Base-by-base conservation (phyloP, 2,888 invertebrate genomes). In the Andrena praecox region DNA sequence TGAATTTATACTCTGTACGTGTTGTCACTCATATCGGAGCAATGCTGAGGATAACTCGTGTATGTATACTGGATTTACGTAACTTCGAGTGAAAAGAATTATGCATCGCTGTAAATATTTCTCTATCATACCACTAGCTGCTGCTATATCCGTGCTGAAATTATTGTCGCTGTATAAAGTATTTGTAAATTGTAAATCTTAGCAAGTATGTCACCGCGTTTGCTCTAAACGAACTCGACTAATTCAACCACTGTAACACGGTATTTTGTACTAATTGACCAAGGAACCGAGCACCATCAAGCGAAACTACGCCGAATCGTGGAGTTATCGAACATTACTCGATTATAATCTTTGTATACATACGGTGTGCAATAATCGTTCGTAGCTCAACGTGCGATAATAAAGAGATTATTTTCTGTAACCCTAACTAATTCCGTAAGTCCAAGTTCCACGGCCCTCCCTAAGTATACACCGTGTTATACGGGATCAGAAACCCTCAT, bases 21-120 rank as follows among this genome's bases (percentile, higher is more conserved):
- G 10, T 42, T 24, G 29, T 24, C 60, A 62, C 12, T 50, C 20
- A 31, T 8, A 0, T 20, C 29, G 72, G 54, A 31, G 35, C 35
- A 71, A 77, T 56, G 59, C 67, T 87, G 68, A 52, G 24, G 81
- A 66, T 42, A 79, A 33, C 89, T 90, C 90, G 80, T 73, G 70
- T 85, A 85, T 85, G 90, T 90, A 91, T 81, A 79, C 88, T 63
- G 77, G 87, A 64, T 88, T 86, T 91, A 90, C 90, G 54, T 87
- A 82, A 77, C 42, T 56, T 76, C 85, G 80, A 85, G 87, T 63
- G 63, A 54, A 56, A 50, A 10, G 31, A 63, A 75, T 76, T 24
- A 35, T 56, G 35, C 31, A 6, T 68, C 54, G 27, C 12, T 24
- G 52, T n/a, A 24, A 12, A 10, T 50, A 42, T 63, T 27, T 63